Conservation (phyloP, 2,797 vertebrate genomes). For the Geotrypetes seraphini region DNA sequence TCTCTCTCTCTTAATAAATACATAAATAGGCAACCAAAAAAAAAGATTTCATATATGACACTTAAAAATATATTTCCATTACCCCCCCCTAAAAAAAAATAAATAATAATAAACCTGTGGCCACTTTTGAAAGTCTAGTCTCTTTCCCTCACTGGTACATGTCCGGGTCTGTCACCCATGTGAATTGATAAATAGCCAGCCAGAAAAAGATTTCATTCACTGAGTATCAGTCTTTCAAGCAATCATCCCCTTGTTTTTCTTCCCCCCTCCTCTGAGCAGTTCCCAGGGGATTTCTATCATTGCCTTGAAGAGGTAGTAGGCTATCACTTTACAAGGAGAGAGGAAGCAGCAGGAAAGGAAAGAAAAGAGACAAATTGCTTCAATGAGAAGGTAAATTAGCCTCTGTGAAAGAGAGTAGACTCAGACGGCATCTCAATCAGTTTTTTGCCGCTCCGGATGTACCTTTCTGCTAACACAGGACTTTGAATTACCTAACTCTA, state of each 20-base stretch:
- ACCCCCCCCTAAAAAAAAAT: too few relatives aligned
- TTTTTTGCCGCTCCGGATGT: background rate
- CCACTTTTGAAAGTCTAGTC: too few relatives aligned
- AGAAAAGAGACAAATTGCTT: constrained; percentile 74
- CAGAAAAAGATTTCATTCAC: background rate
- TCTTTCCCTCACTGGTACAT: accelerated
- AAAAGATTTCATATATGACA: too few relatives aligned
- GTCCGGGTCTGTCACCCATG: background rate
- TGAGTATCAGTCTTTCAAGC: constrained; percentile 15
- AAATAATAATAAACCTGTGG: too few relatives aligned
- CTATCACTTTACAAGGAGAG: constrained; percentile 72
- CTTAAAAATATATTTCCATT: too few relatives aligned
- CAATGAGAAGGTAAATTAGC: constrained; percentile 61
- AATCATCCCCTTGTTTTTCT: constrained; percentile 4
- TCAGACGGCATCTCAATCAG: constrained; percentile 23
- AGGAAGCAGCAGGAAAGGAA: constrained; percentile 68
- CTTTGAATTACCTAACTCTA: constrained; percentile 7
- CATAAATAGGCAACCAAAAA: too few relatives aligned
- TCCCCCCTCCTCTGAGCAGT: constrained; percentile 36
- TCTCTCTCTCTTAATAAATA: too few relatives aligned
- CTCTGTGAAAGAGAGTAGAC: constrained; percentile 33
- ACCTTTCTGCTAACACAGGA: constrained; percentile 23
- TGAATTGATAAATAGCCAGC: background rate
- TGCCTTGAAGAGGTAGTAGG: constrained; percentile 48
- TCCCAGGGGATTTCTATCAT: constrained; percentile 58